Evolutionary conservation across 2,113 vertebrate species (phyloP).

Genomic region (Nanger granti): DNA sequence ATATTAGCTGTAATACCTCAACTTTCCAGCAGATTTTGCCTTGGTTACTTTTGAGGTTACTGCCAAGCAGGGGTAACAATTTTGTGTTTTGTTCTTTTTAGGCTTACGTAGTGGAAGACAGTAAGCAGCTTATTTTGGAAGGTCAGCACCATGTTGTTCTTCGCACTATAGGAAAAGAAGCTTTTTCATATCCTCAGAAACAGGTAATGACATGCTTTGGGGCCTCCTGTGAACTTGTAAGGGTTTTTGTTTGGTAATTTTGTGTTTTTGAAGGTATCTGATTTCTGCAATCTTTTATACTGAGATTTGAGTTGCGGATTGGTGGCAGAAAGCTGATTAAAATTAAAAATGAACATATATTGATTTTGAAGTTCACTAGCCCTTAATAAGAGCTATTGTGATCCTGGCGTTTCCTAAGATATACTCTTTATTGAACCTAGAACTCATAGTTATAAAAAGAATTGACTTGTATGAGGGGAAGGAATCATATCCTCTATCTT

Average conservation of each 20-base stretch:
- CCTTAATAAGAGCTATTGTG: background rate
- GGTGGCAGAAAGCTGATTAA: background rate
- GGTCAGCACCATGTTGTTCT: constrained; percentile 95
- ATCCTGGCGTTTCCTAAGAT: background rate
- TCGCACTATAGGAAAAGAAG: constrained; percentile 89
- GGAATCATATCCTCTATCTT: background rate
- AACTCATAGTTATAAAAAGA: background rate
- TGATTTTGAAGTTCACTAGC: constrained; percentile 14
- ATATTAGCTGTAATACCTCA: background rate
- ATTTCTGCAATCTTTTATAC: background rate
- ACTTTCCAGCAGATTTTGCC: background rate
- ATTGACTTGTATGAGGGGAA: background rate
- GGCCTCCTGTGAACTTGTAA: background rate
- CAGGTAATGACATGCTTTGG: constrained; percentile 80
- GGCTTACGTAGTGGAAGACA: constrained; percentile 97
- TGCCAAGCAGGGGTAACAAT: background rate
- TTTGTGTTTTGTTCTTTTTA: constrained; percentile 71
- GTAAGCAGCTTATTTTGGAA: constrained; percentile 94
- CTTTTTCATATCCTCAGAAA: constrained; percentile 88
- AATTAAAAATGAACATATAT: constrained; percentile 26
- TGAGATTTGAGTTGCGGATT: background rate
- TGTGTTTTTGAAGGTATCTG: background rate
- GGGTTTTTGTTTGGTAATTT: background rate
- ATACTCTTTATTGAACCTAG: background rate
- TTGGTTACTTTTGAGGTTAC: background rate